Evolutionary conservation across 2,113 vertebrate species (phyloP).

Genomic region (Sialia sialis): DNA sequence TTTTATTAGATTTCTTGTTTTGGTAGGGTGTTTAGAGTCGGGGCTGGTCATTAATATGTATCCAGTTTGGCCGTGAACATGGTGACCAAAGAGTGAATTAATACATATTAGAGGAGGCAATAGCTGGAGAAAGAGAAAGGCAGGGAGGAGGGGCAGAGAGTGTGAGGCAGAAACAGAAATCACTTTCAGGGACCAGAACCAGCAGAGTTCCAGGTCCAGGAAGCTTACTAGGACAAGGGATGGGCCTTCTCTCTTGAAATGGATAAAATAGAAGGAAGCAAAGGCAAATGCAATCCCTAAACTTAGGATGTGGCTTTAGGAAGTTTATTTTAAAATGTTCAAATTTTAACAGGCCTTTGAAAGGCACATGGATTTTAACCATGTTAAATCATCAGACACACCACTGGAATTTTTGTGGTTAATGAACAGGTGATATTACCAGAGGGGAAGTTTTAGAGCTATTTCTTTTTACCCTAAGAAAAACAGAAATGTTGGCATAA

Average conservation of each 20-base stretch:
- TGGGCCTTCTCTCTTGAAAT: background rate
- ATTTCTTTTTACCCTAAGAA: background rate
- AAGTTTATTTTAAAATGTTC: conserved; percentile 15
- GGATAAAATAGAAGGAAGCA: background rate
- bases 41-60: background rate
- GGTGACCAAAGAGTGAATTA: background rate
- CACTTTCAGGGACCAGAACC: background rate
- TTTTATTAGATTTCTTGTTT: background rate
- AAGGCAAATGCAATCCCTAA: background rate
- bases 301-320: background rate
- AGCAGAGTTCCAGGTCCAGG: background rate
- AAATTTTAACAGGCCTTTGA: background rate
- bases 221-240: background rate
- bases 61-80: background rate
- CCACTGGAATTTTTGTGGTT: background rate
- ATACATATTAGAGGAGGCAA: background rate
- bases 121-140: background rate
- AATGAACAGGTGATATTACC: background rate
- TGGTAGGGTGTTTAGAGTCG: background rate
- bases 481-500: background rate
- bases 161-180: background rate
- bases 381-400: background rate
- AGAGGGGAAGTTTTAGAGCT: background rate
- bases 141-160: fast-evolving
- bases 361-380: background rate